Evolutionary conservation across 2,113 vertebrate species (phyloP).

Genomic region (Spilogale gracilis): DNA sequence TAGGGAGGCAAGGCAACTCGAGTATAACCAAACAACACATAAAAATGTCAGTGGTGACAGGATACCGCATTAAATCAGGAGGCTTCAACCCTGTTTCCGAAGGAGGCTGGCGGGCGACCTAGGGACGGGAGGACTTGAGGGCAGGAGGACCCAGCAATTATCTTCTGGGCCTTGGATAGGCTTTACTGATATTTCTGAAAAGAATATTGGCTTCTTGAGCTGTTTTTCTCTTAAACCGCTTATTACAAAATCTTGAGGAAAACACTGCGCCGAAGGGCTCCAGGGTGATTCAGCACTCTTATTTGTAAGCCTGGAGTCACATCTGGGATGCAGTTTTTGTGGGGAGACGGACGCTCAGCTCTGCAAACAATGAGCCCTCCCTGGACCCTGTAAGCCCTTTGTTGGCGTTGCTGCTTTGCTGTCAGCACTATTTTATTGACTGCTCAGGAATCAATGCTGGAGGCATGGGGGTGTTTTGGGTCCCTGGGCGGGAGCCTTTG

Average conservation of each 20-base stretch:
- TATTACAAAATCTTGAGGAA: conserved; percentile 64
- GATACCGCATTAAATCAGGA: neutral
- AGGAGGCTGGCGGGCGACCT: neutral
- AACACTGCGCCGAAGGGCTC: conserved; percentile 27
- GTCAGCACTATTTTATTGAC: conserved; percentile 13
- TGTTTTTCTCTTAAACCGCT: conserved; percentile 65
- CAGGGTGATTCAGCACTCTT: conserved; percentile 18
- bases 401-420: neutral
- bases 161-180: conserved; percentile 47
- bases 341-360: neutral
- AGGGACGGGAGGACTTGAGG: neutral
- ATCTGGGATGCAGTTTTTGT: conserved; percentile 25
- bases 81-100: neutral
- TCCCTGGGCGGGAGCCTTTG: neutral
- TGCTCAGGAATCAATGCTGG: neutral
- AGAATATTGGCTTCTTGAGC: conserved; percentile 48
- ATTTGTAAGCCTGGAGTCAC: neutral
- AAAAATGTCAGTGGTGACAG: neutral
- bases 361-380: conserved; percentile 29
- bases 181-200: conserved; percentile 65
- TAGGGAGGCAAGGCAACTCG: neutral
- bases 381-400: conserved; percentile 41
- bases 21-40: neutral
- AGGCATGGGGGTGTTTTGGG: neutral
- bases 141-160: neutral